Evolutionary conservation across 2,888 invertebrate genomes (phyloP), one percentile per base, ranked within the genome.

Genomic region (Acanthosoma haemorrhoidale): DNA sequence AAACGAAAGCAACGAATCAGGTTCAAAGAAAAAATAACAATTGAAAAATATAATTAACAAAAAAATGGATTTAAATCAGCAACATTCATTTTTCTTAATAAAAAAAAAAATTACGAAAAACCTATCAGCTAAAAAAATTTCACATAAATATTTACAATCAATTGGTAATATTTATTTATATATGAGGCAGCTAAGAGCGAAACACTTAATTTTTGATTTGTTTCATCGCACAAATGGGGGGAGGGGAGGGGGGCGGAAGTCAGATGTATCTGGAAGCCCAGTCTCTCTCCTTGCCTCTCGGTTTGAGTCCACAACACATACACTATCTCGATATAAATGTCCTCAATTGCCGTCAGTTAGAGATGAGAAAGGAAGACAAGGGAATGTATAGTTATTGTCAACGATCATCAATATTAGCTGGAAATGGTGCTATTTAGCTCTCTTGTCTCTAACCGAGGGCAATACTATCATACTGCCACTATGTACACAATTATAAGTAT

Each of bases 201-300:
- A 64, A 64, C 64, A 64, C 64, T 64, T 64, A 64, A 64, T 64
- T 64, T 43, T 64, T 64, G 64, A 64, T 64, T 64, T 39, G 38
- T 64, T 61, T 38, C 29, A 29, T 41, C 64, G 64, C 64, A 36
- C 18, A 59, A 16, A 29, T 32, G 34, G 39, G 64, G 63, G 21
- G 41, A 29, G 64, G 64, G 64, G 39, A 39, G 64, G 64, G 64
- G 64, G 64, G 39, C 64, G 64, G 41, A 64, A 64, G 64, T 64
- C 64, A 64, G 39, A 41, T 64, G 39, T 41, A 64, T 64, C 64
- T 64, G 64, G 64, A 64, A 64, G 64, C 64, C 64, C 64, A 64
- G 64, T 64, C 64, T 64, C 64, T 64, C 64, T 64, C 64, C 64
- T n/a, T 64, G 41, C 64, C 64, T 64, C 38, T 41, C 9, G 18